Conservation (phyloP, 2,888 invertebrate species). For the Neoitamus cyanurus region DNA sequence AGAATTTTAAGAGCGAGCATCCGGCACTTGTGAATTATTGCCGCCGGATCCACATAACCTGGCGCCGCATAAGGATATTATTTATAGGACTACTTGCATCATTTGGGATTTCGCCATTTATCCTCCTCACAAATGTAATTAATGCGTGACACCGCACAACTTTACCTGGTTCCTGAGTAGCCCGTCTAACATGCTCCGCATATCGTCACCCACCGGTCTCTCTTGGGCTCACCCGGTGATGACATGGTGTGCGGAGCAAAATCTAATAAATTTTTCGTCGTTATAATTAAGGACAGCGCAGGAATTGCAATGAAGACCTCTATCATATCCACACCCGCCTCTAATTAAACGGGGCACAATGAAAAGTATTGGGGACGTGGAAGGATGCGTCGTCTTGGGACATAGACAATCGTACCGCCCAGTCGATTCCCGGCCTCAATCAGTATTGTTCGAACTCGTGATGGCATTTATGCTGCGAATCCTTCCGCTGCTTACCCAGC, state of each 20-base stretch:
- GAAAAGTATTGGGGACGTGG: conserved; percentile 25
- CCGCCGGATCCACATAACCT: neutral
- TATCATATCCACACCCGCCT: neutral
- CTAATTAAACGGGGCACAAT: conserved; percentile 8
- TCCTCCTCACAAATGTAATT: conserved; percentile 26
- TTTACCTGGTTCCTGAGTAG: neutral
- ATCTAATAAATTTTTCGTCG: conserved; percentile 24
- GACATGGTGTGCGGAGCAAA: neutral
- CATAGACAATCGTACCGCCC: neutral
- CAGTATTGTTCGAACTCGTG: conserved; percentile 28
- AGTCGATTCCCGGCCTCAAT: conserved; percentile 13
- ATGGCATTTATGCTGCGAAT: conserved; percentile 31
- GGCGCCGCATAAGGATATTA: neutral
- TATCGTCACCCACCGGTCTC: neutral
- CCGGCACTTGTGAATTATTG: neutral
- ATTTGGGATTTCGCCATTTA: conserved; percentile 2
- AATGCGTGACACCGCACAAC: conserved; percentile 30
- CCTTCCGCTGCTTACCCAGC: neutral
- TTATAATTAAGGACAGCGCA: conserved; percentile 3
- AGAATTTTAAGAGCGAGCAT: neutral
- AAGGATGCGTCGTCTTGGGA: neutral
- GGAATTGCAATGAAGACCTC: conserved; percentile 21
- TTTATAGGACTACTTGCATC: neutral
- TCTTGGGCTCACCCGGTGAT: neutral
- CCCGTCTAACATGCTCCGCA: neutral